Evolutionary conservation across 2,797 vertebrate species (phyloP).

Genomic region (Enteromius thamalakanensis): DNA sequence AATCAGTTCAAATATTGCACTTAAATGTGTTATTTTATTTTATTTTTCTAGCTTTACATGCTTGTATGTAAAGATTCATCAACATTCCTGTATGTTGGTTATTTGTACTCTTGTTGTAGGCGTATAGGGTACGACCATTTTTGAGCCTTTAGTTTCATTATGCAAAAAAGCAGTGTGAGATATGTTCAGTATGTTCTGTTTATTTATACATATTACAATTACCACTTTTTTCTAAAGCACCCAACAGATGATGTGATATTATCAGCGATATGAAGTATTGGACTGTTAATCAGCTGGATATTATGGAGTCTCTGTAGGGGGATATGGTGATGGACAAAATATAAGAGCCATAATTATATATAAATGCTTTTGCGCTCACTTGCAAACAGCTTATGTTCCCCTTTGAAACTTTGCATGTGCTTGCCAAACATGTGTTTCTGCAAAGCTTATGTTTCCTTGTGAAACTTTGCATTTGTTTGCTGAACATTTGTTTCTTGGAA

Average conservation of each 20-base stretch:
- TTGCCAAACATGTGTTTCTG: not conserved
- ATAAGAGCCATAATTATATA: not conserved
- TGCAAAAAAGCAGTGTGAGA: not conserved
- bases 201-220: slow-evolving; percentile 4
- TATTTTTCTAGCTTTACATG: not conserved
- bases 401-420: not conserved
- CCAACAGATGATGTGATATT: not conserved
- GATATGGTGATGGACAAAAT: not conserved
- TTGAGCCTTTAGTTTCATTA: not conserved
- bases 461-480: not conserved
- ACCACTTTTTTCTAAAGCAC: not conserved
- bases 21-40: not conserved
- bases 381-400: not conserved
- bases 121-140: not conserved
- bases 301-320: not conserved
- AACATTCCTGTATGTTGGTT: slow-evolving; percentile 31
- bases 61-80: not conserved
- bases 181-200: too few species aligned
- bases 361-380: not conserved
- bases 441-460: not conserved
- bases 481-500: not conserved
- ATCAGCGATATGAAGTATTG: slow-evolving; percentile 10
- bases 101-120: slow-evolving; percentile 22
- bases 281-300: not conserved
- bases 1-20: slow-evolving; percentile 24